A percentile compares a stretch with the other conserved stretches of the same genome.
phyloP scores from a whole-genome alignment of 2,113 vertebrate species.

The Alethe castanea region DNA sequence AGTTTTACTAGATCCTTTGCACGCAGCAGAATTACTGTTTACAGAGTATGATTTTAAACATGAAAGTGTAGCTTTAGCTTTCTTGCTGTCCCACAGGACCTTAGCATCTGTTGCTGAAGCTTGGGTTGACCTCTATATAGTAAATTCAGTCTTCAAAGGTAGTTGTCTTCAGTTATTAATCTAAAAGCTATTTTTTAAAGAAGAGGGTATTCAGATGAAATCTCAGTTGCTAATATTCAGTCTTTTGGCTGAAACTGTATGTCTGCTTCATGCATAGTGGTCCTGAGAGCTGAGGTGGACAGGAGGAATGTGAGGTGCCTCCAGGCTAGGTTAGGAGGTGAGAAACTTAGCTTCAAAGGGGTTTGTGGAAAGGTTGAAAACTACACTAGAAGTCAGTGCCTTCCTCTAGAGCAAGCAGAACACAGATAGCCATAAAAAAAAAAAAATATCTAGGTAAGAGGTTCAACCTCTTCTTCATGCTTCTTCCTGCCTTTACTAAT shows the following conservation, averaged over 20 bases:
- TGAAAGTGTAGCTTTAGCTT: neutral
- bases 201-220: neutral
- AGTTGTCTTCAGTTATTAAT: neutral
- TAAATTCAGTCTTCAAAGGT: neutral
- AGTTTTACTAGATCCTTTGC: neutral
- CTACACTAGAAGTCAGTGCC: neutral
- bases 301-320: neutral
- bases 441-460: neutral
- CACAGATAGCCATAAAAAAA: neutral
- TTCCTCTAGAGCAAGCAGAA: neutral
- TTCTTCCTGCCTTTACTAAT: neutral
- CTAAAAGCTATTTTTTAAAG: neutral
- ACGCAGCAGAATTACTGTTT: neutral
- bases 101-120: rapidly evolving
- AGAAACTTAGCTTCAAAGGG: neutral
- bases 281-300: neutral
- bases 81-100: neutral
- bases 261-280: neutral
- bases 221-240: neutral
- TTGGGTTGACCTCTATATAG: neutral
- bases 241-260: neutral
- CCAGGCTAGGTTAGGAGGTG: neutral
- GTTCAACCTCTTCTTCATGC: neutral
- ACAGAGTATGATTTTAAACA: neutral
- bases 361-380: neutral